These are phyloP conservation scores for Eretmochelys imbricata DNA, from an alignment of 2,113 vertebrate genomes.

Conservation along the genomic window DNA sequence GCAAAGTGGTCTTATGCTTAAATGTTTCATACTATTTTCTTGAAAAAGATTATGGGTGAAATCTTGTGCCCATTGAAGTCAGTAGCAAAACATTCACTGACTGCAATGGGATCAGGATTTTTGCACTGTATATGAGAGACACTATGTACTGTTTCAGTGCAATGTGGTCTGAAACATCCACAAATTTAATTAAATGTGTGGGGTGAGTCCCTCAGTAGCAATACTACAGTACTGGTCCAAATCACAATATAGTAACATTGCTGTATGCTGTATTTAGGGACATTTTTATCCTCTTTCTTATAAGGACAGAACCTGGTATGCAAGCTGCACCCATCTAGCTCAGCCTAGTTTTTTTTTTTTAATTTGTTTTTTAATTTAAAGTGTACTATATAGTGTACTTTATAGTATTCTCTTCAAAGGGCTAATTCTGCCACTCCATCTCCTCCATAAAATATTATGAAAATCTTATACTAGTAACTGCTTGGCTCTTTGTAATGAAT, in stretches of 20 bases:
- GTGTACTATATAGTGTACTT: not conserved
- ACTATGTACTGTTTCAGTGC: not conserved
- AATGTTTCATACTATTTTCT: not conserved
- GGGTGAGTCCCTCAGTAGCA: not conserved
- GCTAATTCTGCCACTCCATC: not conserved
- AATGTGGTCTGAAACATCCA: not conserved
- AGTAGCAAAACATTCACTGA: not conserved
- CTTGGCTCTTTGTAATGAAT: not conserved
- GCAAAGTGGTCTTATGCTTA: not conserved
- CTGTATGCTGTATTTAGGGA: not conserved
- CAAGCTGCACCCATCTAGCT: not conserved
- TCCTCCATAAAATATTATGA: not conserved
- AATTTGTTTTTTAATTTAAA: not conserved
- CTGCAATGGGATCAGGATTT: not conserved
- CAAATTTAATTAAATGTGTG: not conserved
- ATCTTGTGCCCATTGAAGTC: not conserved
- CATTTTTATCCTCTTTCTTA: not conserved
- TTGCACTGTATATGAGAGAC: not conserved
- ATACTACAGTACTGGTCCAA: not conserved
- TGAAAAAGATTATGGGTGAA: not conserved
- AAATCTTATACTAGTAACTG: not conserved
- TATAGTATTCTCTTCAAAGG: not conserved
- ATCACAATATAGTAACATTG: fast-evolving
- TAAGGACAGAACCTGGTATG: not conserved
- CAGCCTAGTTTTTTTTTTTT: not conserved